These are phyloP conservation scores for Hemicentrotus pulcherrimus DNA, from an alignment of 35 echinoderm and acorn worm species.

Conservation along the genomic window DNA sequence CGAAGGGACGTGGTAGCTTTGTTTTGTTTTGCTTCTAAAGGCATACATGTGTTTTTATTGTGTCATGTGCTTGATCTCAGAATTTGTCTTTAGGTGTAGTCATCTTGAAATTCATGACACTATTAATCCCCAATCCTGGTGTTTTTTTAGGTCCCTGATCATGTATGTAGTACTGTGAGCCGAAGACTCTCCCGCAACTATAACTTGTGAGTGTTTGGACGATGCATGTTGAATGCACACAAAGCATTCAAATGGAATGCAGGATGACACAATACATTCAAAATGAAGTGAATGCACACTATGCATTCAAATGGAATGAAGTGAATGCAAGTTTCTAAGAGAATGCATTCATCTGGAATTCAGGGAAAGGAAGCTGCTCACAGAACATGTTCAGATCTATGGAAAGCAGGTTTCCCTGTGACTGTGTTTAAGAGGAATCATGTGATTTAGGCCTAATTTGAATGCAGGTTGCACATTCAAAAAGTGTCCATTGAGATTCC, in stretches of 20 bases:
- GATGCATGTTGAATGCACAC: not conserved
- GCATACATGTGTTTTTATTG: not conserved
- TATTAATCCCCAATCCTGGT: not conserved
- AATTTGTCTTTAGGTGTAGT: not conserved
- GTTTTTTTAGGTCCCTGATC: constrained; percentile 8
- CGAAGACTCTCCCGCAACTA: constrained; percentile 17
- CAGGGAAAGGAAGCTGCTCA: too few relatives aligned
- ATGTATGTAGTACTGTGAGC: constrained; percentile 30
- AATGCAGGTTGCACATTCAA: not conserved
- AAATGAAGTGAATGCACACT: not conserved
- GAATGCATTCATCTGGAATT: not conserved
- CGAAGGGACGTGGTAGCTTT: not conserved
- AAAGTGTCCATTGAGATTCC: not conserved
- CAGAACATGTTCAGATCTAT: too few relatives aligned
- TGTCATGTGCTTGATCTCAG: not conserved
- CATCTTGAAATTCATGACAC: not conserved
- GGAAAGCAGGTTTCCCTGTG: too few relatives aligned
- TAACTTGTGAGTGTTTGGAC: not conserved
- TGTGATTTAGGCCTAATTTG: too few relatives aligned
- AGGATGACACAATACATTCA: not conserved
- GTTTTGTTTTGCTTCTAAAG: not conserved
- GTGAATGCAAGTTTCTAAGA: not conserved
- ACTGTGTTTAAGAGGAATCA: too few relatives aligned
- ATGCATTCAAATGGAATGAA: not conserved
- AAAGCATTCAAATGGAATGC: not conserved